Conservation (phyloP, 2,797 vertebrate genomes). For the Australoheros facetus region DNA sequence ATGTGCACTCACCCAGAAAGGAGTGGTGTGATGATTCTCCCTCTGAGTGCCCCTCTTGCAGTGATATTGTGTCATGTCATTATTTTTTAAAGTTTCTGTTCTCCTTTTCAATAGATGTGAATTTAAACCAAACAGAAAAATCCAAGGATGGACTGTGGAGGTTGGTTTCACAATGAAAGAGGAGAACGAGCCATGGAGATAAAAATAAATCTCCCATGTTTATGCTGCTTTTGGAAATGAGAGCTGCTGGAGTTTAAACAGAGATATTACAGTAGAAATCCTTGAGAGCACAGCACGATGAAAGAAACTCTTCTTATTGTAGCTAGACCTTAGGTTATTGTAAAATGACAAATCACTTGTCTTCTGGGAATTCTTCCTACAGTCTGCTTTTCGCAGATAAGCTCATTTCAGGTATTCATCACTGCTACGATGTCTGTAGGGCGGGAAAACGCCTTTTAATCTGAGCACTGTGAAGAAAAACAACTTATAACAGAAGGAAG, state of each 20-base stretch:
- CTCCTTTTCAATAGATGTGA: background rate
- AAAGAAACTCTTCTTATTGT: background rate
- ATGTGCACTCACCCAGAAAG: background rate
- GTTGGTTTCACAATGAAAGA: conserved; percentile 2
- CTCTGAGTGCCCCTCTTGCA: background rate
- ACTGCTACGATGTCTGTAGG: conserved; percentile 16
- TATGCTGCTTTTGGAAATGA: background rate
- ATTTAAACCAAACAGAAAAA: background rate
- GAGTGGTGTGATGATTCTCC: conserved; percentile 6
- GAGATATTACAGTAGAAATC: conserved; percentile 11
- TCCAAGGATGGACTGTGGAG: background rate
- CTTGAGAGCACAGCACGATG: background rate
- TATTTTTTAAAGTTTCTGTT: conserved; percentile 13
- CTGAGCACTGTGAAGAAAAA: conserved; percentile 22
- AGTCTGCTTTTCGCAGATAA: conserved; percentile 34
- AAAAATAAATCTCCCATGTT: background rate
- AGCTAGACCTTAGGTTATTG: conserved; percentile 10
- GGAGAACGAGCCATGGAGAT: background rate
- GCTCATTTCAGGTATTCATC: conserved; percentile 38
- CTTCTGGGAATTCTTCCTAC: conserved; percentile 16
- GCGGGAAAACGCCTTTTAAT: conserved; percentile 33
- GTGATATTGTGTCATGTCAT: conserved; percentile 16
- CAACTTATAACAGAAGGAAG: conserved; percentile 9
- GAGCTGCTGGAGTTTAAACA: conserved; percentile 25
- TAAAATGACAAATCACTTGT: conserved; percentile 31